Percentiles rank a stretch among this genome's conserved stretches.
phyloP scores from a whole-genome alignment of 2,888 invertebrate species.

The Epiblema foenella region DNA sequence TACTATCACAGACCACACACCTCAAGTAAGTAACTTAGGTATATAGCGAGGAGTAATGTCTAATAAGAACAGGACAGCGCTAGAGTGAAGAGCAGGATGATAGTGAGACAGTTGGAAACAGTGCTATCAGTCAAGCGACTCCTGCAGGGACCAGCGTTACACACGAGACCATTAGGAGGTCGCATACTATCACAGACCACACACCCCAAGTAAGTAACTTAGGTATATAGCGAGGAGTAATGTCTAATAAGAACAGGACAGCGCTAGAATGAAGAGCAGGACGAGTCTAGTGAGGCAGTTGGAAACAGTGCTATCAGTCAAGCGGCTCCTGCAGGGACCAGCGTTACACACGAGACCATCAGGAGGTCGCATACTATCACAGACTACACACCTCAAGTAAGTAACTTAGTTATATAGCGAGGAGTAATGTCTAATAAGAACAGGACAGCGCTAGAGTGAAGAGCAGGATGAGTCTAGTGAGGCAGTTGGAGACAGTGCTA shows the following conservation, averaged over 20 bases:
- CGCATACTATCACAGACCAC: constrained; percentile 68
- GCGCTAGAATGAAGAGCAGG: constrained; percentile 69
- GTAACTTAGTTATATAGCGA: background rate
- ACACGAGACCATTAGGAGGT: constrained; percentile 71
- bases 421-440: too few species aligned
- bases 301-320: constrained; percentile 60
- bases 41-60: background rate
- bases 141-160: constrained; percentile 61
- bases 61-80: too few species aligned
- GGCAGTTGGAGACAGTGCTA: constrained; percentile 56
- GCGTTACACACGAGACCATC: constrained; percentile 64
- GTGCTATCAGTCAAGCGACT: constrained; percentile 67
- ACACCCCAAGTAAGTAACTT: constrained; percentile 55
- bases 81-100: too few species aligned
- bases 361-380: constrained; percentile 76
- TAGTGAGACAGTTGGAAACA: constrained; percentile 61
- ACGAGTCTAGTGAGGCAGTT: constrained; percentile 65
- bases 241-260: too few species aligned
- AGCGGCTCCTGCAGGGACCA: constrained; percentile 66
- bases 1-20: constrained; percentile 63
- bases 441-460: too few species aligned
- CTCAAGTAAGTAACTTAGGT: constrained; percentile 56
- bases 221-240: background rate
- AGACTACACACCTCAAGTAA: constrained; percentile 56
- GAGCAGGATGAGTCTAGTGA: constrained; percentile 56